Evolutionary conservation across 1,140 invertebrate species (phyloP), one percentile per base, ranked within the genome.

Genomic region (Solenopsis fugax): DNA sequence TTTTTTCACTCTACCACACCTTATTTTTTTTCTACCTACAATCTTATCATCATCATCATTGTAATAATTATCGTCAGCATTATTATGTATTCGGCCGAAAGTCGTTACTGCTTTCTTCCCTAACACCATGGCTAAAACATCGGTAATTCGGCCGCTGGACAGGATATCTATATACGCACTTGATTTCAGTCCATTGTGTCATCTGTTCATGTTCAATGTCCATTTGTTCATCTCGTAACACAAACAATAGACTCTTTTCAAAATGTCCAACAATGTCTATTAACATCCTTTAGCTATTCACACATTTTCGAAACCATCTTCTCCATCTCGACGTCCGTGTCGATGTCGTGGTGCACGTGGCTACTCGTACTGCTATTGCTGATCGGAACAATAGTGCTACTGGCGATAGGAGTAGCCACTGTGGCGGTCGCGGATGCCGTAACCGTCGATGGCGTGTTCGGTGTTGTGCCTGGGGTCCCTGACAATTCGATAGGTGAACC

Each of bases 291-390:
- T 94, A 94, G 93, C 93, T 95, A 95, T 95, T 97, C 96, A 94
- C 97, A 96, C 93, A 97, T 97, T 94, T 97, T 96, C 75, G 97
- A 96, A 86, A 97, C 97, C 95, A 97, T 96, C 94, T 97, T 97
- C 93, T 97, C 97, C 96, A 97, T 97, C 92, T 97, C 97, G 92
- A 97, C 96, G 92, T 97, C 97, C 77, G 96, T 96, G 87, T 97
- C 96, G 85, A 96, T 95, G 45, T 96, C 95, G 76, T 95, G 94
- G 76, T 95, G 95, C 56, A 95, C 90, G 16, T 95, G 94, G 88
- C 93, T 95, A 80, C 93, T 95, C 13, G 93, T 88, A 84, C 90
- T 91, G 67, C 89, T 90, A 58, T 91, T 92, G 69, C 87, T 89
- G 75, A 90, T 91, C 41, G 90, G 16, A 64, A 84, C 73, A 7